Percentiles rank a stretch among this genome's conserved stretches.
Evolutionary conservation across 2,797 vertebrate genomes (phyloP).

Genomic region (Perodicticus potto): DNA sequence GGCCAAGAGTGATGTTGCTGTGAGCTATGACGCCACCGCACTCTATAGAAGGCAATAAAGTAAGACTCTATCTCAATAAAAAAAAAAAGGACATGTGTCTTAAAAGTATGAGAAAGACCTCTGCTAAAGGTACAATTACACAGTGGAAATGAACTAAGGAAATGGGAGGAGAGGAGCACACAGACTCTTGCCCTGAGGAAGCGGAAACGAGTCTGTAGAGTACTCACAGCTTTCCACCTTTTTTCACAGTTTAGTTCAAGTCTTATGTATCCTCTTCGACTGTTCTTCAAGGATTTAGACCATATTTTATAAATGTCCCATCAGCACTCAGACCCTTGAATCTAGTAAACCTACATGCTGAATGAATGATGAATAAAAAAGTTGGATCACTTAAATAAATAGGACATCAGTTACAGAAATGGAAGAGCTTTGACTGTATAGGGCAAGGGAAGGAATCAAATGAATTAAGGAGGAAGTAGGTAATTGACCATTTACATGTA

Average conservation of each 20-base stretch:
- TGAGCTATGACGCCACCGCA: too few relatives aligned
- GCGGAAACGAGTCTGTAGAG: neutral
- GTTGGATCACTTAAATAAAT: neutral
- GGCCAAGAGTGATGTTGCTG: too few relatives aligned
- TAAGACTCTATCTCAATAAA: too few relatives aligned
- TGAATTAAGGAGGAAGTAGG: neutral
- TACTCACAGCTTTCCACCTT: neutral
- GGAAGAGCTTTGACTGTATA: neutral
- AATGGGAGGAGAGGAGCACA: rapidly evolving
- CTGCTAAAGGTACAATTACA: too few relatives aligned
- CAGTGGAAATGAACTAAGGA: neutral
- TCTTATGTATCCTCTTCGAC: neutral
- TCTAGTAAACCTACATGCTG: neutral
- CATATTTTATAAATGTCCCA: neutral
- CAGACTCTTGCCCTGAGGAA: neutral
- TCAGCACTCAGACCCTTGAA: conserved; percentile 40
- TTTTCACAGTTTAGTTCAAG: neutral
- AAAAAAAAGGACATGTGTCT: neutral
- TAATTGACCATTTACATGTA: neutral
- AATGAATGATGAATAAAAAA: conserved; percentile 37
- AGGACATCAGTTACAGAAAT: neutral
- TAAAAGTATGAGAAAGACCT: neutral
- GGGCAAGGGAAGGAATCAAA: neutral
- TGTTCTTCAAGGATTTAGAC: conserved; percentile 33
- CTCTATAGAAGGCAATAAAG: too few relatives aligned